These are phyloP conservation scores for Habropoda laboriosa DNA, from an alignment of 1,140 invertebrate genomes.

Conservation along the genomic window DNA sequence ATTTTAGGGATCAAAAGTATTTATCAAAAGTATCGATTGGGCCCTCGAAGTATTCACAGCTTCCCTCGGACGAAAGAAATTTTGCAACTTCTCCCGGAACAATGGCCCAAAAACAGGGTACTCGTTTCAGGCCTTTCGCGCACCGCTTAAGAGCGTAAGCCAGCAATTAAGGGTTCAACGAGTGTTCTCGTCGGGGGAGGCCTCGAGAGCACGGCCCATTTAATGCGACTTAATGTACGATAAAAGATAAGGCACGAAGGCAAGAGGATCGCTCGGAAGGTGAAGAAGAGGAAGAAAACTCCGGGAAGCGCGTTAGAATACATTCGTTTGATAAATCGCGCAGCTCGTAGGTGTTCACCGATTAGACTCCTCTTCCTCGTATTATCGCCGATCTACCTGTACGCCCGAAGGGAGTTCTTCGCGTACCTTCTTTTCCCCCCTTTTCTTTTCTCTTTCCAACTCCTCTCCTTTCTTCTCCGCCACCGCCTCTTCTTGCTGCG, in stretches of 20 bases:
- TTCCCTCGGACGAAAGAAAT: too few relatives aligned
- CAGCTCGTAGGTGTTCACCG: slow-evolving; percentile 15
- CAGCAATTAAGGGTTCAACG: slow-evolving; percentile 24
- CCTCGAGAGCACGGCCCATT: background rate
- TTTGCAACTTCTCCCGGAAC: too few relatives aligned
- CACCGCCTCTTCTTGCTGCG: background rate
- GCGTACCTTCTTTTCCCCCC: background rate
- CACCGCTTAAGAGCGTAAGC: slow-evolving; percentile 27
- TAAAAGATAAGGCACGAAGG: slow-evolving; percentile 24
- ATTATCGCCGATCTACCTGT: slow-evolving; percentile 44
- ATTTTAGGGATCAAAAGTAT: too few relatives aligned
- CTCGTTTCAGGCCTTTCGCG: too few relatives aligned
- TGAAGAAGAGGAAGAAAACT: background rate
- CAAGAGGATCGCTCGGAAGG: background rate
- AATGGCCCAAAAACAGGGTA: too few relatives aligned
- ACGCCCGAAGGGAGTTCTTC: background rate
- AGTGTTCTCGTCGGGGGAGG: background rate
- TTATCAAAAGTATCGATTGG: too few relatives aligned
- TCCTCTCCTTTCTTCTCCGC: background rate
- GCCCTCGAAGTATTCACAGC: too few relatives aligned
- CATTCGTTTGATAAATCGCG: slow-evolving; percentile 45
- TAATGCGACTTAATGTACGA: slow-evolving; percentile 48
- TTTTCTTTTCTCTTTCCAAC: too few relatives aligned
- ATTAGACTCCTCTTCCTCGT: slow-evolving; percentile 36
- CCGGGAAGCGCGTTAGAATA: slow-evolving; percentile 31